Base-by-base conservation (phyloP, 2,888 invertebrate species). In the Eurois occulta region DNA sequence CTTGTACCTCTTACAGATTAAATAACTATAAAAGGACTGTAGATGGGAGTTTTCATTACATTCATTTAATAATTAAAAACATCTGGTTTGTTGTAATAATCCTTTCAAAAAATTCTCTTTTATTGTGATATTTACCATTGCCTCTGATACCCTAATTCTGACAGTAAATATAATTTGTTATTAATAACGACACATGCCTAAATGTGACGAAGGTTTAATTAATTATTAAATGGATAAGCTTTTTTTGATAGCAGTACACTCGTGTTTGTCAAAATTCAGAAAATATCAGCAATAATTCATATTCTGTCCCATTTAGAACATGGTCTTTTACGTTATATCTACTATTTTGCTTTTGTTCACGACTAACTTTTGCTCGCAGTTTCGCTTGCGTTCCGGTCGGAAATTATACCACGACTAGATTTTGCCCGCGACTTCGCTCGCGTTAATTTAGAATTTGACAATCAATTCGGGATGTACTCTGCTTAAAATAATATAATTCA, bases 71-170 rank as follows among this genome's bases (percentile, higher is more conserved):
- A 28, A 79, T 81, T 43, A 13, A 0, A 13, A 55, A 55, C 52
- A 74, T 43, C 21, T 65, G 75, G 41, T 67, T 62, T 32, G 28
- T 52, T 28, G 28, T 24, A 60, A 60, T 38, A 81, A 62, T 81
- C 35, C 13, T 16, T 13, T 24, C 16, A 58, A 21, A 32, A 38
- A 80, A 60, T n/a, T 46, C 8, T 18, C 3, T 35, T 1, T 64
- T 62, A 18, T 6, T 43, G n/a, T 65, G 43, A 35, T 6, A 35
- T 21, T 73, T 32, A 41, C 24, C 4, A 18, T 43, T 73, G 28
- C n/a, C 13, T 60, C 5, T 41, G 16, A 11, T 72, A 21, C 28
- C 46, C 18, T 55, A 74, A 60, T 35, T 16, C 38, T 64, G 28
- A n/a, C 35, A 52, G 7, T 48, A 46, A 48, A 58, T 5, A 48